These are phyloP conservation scores for Macaria liturata DNA, from an alignment of 2,888 invertebrate species.

Conservation along the genomic window DNA sequence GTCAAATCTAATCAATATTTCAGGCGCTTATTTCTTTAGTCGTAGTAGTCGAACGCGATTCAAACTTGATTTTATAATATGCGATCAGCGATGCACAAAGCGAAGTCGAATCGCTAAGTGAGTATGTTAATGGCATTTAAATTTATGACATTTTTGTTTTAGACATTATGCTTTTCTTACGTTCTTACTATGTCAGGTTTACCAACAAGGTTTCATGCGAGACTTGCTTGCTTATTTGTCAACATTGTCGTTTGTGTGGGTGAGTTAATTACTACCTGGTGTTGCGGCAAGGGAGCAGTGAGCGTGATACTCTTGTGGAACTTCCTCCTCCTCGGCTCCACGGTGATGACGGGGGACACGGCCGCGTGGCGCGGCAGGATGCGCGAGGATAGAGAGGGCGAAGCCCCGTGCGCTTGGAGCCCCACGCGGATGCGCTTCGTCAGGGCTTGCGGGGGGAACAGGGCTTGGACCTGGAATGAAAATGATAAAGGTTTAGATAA, in stretches of 20 bases:
- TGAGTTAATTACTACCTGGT: not conserved
- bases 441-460: slow-evolving; percentile 97
- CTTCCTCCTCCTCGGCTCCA: slow-evolving; percentile 98
- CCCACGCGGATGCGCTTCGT: slow-evolving; percentile 99
- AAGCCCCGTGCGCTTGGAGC: slow-evolving; percentile 97
- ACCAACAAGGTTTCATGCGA: not conserved
- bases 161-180: too few relatives aligned
- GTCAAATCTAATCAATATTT: too few relatives aligned
- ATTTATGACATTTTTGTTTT: too few relatives aligned
- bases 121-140: too few relatives aligned
- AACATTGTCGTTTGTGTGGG: too few relatives aligned
- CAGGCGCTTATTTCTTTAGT: too few relatives aligned
- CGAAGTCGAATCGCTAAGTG: too few relatives aligned
- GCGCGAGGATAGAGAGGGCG: slow-evolving; percentile 92
- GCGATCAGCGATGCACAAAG: too few relatives aligned
- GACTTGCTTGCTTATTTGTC: too few relatives aligned
- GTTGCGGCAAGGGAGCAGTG: slow-evolving; percentile 91
- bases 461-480: slow-evolving; percentile 83
- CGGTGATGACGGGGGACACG: slow-evolving; percentile 98
- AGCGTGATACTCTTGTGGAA: slow-evolving; percentile 99
- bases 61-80: not conserved
- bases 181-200: too few relatives aligned
- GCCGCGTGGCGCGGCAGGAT: slow-evolving; percentile 97
- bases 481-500: not conserved
- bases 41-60: not conserved